Percentiles rank a stretch among this genome's conserved stretches.
These are phyloP conservation scores for Cotesia vestalis DNA, from an alignment of 1,140 invertebrate genomes.

Conservation along the genomic window DNA sequence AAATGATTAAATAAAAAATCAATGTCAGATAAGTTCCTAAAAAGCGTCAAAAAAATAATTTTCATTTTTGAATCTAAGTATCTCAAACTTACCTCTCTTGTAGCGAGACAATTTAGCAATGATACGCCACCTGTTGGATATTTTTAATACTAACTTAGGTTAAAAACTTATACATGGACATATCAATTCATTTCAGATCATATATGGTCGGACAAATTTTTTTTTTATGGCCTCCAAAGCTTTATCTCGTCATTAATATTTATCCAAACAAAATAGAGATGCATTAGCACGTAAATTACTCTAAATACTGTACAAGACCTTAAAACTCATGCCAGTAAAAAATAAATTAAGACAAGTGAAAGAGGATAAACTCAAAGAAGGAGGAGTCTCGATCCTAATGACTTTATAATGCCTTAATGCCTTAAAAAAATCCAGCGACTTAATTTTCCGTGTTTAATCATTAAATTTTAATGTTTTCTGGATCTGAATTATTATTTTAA, in stretches of 20 bases:
- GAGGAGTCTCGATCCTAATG: conserved; percentile 50
- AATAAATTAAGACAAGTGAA: not conserved
- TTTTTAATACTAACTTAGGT: too few relatives aligned
- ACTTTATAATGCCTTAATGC: conserved; percentile 63
- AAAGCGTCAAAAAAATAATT: too few relatives aligned
- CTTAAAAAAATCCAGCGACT: conserved; percentile 52
- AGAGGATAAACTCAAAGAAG: not conserved
- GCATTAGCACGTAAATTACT: conserved; percentile 51
- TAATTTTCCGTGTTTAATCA: conserved; percentile 36
- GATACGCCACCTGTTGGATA: too few relatives aligned
- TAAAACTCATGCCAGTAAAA: not conserved
- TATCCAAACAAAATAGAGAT: conserved; percentile 60
- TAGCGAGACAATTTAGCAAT: too few relatives aligned
- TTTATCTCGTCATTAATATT: conserved; percentile 44
- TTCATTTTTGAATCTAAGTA: too few relatives aligned
- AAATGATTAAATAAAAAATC: too few relatives aligned
- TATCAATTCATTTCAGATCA: too few relatives aligned
- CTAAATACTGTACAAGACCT: conserved; percentile 24
- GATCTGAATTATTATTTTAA: not conserved
- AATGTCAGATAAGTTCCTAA: too few relatives aligned
- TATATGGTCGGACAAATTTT: too few relatives aligned
- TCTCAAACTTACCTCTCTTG: too few relatives aligned
- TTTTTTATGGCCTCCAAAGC: conserved; percentile 52
- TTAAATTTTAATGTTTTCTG: conserved; percentile 11
- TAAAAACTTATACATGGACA: too few relatives aligned